phyloP scores from a whole-genome alignment of 2,797 vertebrate species.

The Cirrhinus mrigala region DNA sequence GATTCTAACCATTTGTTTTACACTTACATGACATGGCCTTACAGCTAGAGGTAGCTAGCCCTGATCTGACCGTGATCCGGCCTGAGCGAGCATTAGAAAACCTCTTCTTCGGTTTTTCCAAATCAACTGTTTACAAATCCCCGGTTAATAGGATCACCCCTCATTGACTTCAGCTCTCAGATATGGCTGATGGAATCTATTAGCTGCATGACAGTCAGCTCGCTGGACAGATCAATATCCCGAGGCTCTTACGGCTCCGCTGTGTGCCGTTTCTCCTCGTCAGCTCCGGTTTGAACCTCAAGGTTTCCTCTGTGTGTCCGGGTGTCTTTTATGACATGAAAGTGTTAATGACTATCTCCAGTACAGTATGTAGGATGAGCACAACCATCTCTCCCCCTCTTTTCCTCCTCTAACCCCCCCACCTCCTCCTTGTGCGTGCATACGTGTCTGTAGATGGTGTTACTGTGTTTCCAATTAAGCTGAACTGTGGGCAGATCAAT shows the following conservation, averaged over 20 bases:
- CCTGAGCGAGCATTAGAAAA: conserved; percentile 16
- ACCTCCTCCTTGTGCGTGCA: conserved; percentile 30
- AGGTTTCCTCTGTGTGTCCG: conserved; percentile 9
- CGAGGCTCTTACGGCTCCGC: conserved; percentile 74
- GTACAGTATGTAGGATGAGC: conserved; percentile 23
- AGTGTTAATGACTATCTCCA: conserved; percentile 36
- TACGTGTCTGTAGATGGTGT: conserved; percentile 75
- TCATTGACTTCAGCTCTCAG: conserved; percentile 79
- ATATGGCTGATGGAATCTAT: conserved; percentile 82
- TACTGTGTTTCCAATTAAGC: conserved; percentile 84
- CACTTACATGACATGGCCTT: not conserved
- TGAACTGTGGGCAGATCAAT: conserved; percentile 83
- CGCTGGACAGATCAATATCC: conserved; percentile 78
- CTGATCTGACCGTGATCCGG: conserved; percentile 24
- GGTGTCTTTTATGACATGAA: conserved; percentile 34
- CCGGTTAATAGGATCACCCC: conserved; percentile 82
- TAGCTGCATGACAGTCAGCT: conserved; percentile 82
- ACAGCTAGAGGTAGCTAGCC: not conserved
- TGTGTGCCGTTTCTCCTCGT: conserved; percentile 77
- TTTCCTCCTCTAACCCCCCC: conserved; percentile 7
- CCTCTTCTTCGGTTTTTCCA: conserved; percentile 46
- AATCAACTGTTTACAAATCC: conserved; percentile 83
- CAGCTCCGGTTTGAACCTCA: conserved; percentile 72
- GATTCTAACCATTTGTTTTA: not conserved
- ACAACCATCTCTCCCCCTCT: conserved; percentile 11